Evolutionary conservation across 2,888 invertebrate genomes (phyloP), one percentile per base, ranked within the genome.

Genomic region (Aethes cnicana): DNA sequence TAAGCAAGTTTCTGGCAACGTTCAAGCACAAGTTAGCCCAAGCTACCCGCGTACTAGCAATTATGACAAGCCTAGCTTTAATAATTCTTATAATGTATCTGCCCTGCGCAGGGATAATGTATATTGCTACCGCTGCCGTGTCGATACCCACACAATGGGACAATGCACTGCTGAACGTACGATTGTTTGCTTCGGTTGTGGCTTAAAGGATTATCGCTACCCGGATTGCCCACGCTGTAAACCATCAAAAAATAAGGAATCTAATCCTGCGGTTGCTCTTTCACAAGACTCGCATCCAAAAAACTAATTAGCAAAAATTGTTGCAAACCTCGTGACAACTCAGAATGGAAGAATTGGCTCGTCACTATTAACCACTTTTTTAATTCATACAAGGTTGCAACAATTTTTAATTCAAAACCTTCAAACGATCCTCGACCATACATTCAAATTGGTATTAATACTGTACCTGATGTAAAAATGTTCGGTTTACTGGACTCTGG

Each of bases 211-310:
- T 28, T 1, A 28, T 11, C 2, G 2, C 12, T 5, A n/a, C 5
- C n/a, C n/a, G 2, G 12, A 32, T 16, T 32, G 32, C 4, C 3
- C n/a, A 7, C 14, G 17, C 5, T 32, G 32, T 12, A 28, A 12
- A n/a, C n/a, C n/a, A n/a, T n/a, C n/a, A n/a, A n/a, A n/a, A n/a
- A n/a, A n/a, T n/a, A n/a, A n/a, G n/a, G n/a, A n/a, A n/a, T n/a
- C n/a, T 12, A 28, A 28, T 11, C 1, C 11, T 12, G 3, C 4
- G 1, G 2, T 4, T 28, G 5, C 28, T 12, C n/a, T 4, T 5
- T 28, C 28, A 28, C n/a, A n/a, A n/a, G n/a, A 28, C 28, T 28
- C 12, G n/a, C n/a, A n/a, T n/a, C n/a, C 28, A 28, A 28, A 28
- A 28, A 11, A 28, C 28, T 9, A n/a, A 28, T 4, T n/a, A 4